These are phyloP conservation scores for Takifugu ocellatus DNA, from an alignment of 2,797 vertebrate genomes.

Conservation along the genomic window DNA sequence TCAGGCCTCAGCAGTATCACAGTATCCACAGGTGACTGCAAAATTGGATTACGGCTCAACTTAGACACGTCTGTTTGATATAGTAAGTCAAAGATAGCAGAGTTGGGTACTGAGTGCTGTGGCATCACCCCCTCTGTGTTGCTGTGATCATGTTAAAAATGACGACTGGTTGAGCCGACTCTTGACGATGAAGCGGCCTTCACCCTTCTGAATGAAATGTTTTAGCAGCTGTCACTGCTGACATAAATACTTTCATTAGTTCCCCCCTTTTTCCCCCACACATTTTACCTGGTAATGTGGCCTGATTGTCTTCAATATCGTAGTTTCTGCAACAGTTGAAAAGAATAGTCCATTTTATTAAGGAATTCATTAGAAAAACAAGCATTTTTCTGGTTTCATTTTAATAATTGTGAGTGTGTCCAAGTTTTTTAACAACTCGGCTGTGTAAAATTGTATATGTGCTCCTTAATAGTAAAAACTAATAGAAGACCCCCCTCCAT, in stretches of 20 bases:
- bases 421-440: no score
- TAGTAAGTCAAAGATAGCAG: conserved; percentile 4
- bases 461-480: no score
- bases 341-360: no score
- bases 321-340: no score
- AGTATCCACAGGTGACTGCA: conserved; percentile 5
- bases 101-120: conserved; percentile 3
- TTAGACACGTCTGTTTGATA: conserved; percentile 14
- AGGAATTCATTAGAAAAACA: no score
- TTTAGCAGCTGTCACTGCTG: not conserved
- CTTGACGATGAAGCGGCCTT: not conserved
- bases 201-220: not conserved
- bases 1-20: conserved; percentile 15
- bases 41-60: conserved; percentile 24
- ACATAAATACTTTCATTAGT: not conserved
- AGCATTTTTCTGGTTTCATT: no score
- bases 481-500: no score
- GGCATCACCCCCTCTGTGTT: not conserved
- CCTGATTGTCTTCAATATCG: no score
- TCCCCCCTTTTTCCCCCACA: no score
- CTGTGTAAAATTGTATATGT: no score
- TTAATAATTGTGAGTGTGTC: no score
- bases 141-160: not conserved
- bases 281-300: no score
- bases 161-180: not conserved